These are phyloP conservation scores for Sphaeramia orbicularis DNA, from an alignment of 2,797 vertebrate genomes.

Conservation along the genomic window DNA sequence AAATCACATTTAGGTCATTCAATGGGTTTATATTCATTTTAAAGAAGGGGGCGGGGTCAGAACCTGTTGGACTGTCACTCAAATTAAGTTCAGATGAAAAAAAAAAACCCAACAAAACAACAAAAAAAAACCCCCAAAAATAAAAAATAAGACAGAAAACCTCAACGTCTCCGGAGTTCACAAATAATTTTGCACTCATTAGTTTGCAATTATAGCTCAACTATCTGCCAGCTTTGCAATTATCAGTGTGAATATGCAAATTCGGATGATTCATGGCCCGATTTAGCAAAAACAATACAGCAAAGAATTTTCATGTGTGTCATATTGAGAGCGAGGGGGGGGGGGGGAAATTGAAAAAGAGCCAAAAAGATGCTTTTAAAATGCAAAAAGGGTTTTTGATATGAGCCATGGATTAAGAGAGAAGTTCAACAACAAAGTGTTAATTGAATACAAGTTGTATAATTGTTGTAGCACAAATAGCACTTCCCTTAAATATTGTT, in stretches of 20 bases:
- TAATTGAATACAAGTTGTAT: constrained; percentile 98
- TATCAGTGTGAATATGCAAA: constrained; percentile 82
- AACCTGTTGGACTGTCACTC: too few species aligned
- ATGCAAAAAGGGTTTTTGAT: constrained; percentile 73
- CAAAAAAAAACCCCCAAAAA: background rate
- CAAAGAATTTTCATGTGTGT: constrained; percentile 58
- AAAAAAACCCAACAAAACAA: too few species aligned
- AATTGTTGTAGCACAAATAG: constrained; percentile 99
- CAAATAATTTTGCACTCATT: constrained; percentile 79
- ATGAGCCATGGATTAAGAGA: constrained; percentile 81
- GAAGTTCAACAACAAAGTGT: constrained; percentile 97
- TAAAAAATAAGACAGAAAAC: constrained; percentile 5
- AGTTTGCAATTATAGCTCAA: constrained; percentile 79
- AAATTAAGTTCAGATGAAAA: too few species aligned
- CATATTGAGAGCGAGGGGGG: constrained; percentile 50
- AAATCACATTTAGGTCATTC: too few species aligned
- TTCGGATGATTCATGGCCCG: constrained; percentile 76
- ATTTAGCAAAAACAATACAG: constrained; percentile 71
- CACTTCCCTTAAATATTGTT: constrained; percentile 99
- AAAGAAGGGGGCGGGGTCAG: too few species aligned
- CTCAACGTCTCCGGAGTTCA: constrained; percentile 57
- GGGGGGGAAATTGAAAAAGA: constrained; percentile 2
- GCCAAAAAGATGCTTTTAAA: constrained; percentile 22
- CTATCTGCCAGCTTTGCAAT: constrained; percentile 80
- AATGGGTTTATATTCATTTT: too few species aligned